Percentiles rank a stretch among this genome's conserved stretches.
These are phyloP conservation scores for Mormyrus proboscirostris DNA, from an alignment of 2,797 vertebrate species.

Conservation along the genomic window DNA sequence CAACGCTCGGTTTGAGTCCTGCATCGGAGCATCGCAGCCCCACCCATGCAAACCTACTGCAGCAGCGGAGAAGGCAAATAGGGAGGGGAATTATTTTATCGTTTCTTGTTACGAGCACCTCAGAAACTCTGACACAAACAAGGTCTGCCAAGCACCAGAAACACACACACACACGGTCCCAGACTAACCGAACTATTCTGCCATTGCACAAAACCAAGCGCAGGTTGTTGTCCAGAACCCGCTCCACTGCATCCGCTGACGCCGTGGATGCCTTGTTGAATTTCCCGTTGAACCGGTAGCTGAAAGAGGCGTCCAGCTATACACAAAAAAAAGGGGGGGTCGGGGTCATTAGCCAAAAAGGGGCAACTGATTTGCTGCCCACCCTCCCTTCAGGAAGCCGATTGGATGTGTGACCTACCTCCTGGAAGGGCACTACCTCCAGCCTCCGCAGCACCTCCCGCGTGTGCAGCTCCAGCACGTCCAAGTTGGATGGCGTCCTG, in stretches of 20 bases:
- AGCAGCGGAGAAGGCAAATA: neutral
- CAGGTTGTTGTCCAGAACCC: constrained; percentile 76
- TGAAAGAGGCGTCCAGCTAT: constrained; percentile 67
- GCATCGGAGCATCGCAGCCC: too few species aligned
- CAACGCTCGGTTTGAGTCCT: neutral
- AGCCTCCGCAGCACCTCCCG: constrained; percentile 85
- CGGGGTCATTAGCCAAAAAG: neutral
- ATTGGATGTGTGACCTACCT: constrained; percentile 60
- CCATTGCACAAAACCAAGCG: constrained; percentile 88
- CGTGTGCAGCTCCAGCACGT: constrained; percentile 91
- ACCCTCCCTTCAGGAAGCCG: neutral
- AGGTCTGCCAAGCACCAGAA: neutral
- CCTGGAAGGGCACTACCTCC: constrained; percentile 84
- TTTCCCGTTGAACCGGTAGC: constrained; percentile 76
- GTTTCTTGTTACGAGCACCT: neutral
- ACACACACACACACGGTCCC: neutral
- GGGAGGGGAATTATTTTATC: neutral
- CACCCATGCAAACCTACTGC: neutral
- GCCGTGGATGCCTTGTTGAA: constrained; percentile 90
- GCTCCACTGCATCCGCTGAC: constrained; percentile 79
- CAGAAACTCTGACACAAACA: neutral
- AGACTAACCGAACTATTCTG: constrained; percentile 81
- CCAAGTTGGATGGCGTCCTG: constrained; percentile 82
- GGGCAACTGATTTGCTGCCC: neutral
- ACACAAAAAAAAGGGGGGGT: neutral